phyloP scores from a whole-genome alignment of 2,888 invertebrate species.

The Drosophila prolongata region DNA sequence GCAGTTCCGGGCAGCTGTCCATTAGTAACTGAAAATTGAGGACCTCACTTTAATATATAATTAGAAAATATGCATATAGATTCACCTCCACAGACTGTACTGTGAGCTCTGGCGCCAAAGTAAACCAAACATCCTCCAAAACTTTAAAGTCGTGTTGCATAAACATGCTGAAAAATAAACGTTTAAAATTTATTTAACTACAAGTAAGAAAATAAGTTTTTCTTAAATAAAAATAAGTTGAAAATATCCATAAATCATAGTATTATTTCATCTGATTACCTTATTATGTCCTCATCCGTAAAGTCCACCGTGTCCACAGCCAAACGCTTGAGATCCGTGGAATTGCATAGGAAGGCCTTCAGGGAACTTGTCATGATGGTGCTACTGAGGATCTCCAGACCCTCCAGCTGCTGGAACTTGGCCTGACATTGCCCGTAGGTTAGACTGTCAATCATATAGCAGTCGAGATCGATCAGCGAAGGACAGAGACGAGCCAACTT shows the following conservation, averaged over 20 bases:
- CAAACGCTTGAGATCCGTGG: slow-evolving; percentile 87
- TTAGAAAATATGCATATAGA: accelerated
- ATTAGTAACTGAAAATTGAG: slow-evolving; percentile 85
- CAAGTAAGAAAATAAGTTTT: too few relatives aligned
- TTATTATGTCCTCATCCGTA: slow-evolving; percentile 88
- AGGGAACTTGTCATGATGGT: slow-evolving; percentile 86
- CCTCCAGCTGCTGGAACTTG: slow-evolving; percentile 87
- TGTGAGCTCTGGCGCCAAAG: slow-evolving; percentile 88
- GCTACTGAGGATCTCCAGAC: slow-evolving; percentile 88
- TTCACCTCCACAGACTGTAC: slow-evolving; percentile 86
- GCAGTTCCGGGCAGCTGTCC: slow-evolving; percentile 88
- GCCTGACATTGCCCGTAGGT: slow-evolving; percentile 86
- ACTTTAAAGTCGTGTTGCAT: slow-evolving; percentile 87
- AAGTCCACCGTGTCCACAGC: slow-evolving; percentile 88
- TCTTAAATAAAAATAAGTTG: too few relatives aligned
- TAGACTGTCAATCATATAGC: slow-evolving; percentile 88
- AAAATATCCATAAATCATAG: too few relatives aligned
- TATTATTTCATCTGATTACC: slow-evolving; percentile 81
- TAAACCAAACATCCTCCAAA: slow-evolving; percentile 89
- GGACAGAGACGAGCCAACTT: slow-evolving; percentile 87
- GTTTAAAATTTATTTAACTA: too few relatives aligned
- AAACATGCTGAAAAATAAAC: slow-evolving; percentile 85
- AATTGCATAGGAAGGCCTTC: slow-evolving; percentile 87
- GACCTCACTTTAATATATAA: not conserved
- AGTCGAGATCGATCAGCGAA: slow-evolving; percentile 87